These are phyloP conservation scores for Leptarthrus brevirostris DNA, from an alignment of 2,888 invertebrate species.

Conservation along the genomic window DNA sequence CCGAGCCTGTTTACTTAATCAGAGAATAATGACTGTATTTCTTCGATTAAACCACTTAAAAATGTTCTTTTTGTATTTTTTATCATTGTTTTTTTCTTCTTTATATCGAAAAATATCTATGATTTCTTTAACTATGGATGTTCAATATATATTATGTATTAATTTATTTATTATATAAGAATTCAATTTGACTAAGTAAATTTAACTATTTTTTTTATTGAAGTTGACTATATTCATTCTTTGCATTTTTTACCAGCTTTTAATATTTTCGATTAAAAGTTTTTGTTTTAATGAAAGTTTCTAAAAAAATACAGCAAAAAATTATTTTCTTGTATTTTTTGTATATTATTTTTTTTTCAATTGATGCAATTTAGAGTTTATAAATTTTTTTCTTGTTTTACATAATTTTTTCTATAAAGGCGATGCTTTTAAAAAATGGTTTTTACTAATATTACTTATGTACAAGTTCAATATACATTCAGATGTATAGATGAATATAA, in stretches of 20 bases:
- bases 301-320: slow-evolving; percentile 50
- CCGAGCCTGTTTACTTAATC: slow-evolving; percentile 36
- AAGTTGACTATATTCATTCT: slow-evolving; percentile 42
- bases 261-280: slow-evolving; percentile 15
- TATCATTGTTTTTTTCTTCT: slow-evolving; percentile 5
- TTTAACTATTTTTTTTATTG: slow-evolving; percentile 52
- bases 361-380: slow-evolving; percentile 42
- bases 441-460: slow-evolving; percentile 49
- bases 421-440: slow-evolving; percentile 53
- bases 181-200: slow-evolving; percentile 54
- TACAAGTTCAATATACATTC: slow-evolving; percentile 51
- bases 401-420: slow-evolving; percentile 52
- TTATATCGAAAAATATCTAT: slow-evolving; percentile 47
- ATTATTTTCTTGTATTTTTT: slow-evolving; percentile 40
- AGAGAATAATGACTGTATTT: slow-evolving; percentile 8
- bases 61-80: slow-evolving; percentile 13
- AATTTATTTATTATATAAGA: slow-evolving; percentile 47
- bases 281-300: slow-evolving; percentile 47
- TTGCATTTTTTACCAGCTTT: slow-evolving; percentile 38
- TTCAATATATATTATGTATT: slow-evolving; percentile 35
- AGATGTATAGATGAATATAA: slow-evolving; percentile 52
- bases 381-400: slow-evolving; percentile 31
- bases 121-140: slow-evolving; percentile 42
- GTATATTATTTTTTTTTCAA: slow-evolving; percentile 28
- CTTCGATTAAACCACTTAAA: slow-evolving; percentile 32